These are phyloP conservation scores for Isoperla grammatica DNA, from an alignment of 2,888 invertebrate species.

Conservation along the genomic window DNA sequence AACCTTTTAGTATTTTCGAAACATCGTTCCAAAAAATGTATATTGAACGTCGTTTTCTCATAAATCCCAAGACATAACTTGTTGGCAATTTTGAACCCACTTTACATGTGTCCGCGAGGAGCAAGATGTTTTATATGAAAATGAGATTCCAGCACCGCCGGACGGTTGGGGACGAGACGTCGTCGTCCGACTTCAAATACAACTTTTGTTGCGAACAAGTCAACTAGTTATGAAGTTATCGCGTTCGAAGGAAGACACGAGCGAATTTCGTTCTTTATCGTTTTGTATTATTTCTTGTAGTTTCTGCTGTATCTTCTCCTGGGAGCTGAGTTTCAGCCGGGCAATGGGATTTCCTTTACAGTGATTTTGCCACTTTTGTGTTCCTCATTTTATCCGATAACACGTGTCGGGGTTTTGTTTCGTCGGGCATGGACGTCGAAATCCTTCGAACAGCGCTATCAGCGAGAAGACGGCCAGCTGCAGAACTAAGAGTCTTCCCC, in stretches of 20 bases:
- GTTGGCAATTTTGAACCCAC: no score
- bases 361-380: slow-evolving; percentile 21
- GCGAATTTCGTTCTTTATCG: slow-evolving; percentile 17
- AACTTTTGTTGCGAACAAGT: slow-evolving; percentile 8
- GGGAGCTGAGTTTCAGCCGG: slow-evolving; percentile 12
- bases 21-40: no score
- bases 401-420: slow-evolving; percentile 16
- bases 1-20: no score
- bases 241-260: slow-evolving; percentile 12
- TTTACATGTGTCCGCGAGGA: no score
- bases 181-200: background rate
- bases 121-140: no score
- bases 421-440: background rate
- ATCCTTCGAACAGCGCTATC: background rate
- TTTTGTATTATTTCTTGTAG: slow-evolving; percentile 13
- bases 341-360: slow-evolving; percentile 19
- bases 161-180: background rate
- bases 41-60: no score
- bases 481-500: background rate
- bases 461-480: background rate
- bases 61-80: no score
- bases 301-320: background rate
- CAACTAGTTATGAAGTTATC: slow-evolving; percentile 23
- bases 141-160: background rate
- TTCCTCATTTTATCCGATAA: slow-evolving; percentile 21